Evolutionary conservation across 2,888 invertebrate genomes (phyloP).

Genomic region (Blastobasis lacticolella): DNA sequence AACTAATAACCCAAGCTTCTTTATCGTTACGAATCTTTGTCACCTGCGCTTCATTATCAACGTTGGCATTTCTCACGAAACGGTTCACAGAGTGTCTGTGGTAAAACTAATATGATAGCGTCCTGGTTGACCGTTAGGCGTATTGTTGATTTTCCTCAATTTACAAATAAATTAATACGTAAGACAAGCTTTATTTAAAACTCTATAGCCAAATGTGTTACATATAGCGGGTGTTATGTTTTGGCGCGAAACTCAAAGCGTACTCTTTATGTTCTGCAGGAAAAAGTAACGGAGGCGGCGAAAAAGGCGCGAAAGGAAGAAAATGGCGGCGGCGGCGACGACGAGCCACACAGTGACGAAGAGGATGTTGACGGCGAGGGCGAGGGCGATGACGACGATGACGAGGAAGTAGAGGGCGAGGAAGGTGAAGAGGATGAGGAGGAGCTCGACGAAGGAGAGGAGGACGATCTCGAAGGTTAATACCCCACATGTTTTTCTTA

Average conservation of each 20-base stretch:
- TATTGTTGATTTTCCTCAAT: no score
- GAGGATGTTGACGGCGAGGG: constrained; percentile 78
- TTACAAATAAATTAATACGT: no score
- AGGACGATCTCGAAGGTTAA: constrained; percentile 79
- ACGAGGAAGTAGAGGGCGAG: constrained; percentile 77
- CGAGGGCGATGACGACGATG: constrained; percentile 76
- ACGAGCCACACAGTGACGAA: constrained; percentile 76
- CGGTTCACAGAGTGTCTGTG: constrained; percentile 15
- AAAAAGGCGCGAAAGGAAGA: constrained; percentile 88
- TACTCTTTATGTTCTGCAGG: constrained; percentile 56
- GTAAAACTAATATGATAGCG: no score
- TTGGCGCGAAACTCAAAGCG: no score
- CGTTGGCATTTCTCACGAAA: constrained; percentile 32
- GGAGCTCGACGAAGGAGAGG: constrained; percentile 76
- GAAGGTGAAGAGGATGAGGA: constrained; percentile 78
- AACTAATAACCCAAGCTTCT: constrained; percentile 65
- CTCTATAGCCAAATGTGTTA: no score
- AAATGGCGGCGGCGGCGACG: constrained; percentile 79
- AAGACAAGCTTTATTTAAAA: no score
- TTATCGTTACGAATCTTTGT: constrained; percentile 61
- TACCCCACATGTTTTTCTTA: no score
- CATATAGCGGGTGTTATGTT: no score
- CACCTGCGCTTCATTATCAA: constrained; percentile 59
- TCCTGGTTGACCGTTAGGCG: no score
- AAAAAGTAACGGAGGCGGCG: constrained; percentile 81